Base-by-base conservation (phyloP, 2,888 invertebrate genomes). In the Epistrophella euchroma region DNA sequence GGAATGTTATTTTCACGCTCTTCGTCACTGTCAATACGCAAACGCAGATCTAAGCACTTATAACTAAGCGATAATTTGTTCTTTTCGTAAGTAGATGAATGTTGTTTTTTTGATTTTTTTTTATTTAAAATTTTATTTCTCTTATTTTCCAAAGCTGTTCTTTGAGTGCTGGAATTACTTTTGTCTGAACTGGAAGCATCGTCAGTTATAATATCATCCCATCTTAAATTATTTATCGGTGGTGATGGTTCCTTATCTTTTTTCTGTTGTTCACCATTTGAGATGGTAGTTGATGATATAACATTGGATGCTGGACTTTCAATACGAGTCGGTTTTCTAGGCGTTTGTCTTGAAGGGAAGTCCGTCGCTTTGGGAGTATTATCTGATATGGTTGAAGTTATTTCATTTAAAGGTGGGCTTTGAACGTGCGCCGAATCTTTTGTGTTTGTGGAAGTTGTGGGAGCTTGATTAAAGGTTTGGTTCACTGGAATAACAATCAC, bases 401-500 rank as follows among this genome's bases (percentile, higher is more conserved):
- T 74, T 74, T 83, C 70, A 62, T 50, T 19, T 5, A 60, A 40
- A n/a, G 4, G 52, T 1, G 75, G 55, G n/a, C 52, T 70, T 1
- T 11, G 25, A 9, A 15, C 0, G 17, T 5, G 9, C 10, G 28
- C 0, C 2, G 13, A 4, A 15, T 37, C n/a, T 7, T 11, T 19
- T 43, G 43, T 15, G 22, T 15, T 19, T 10, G 25, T n/a, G n/a
- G 2, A 10, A 13, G 35, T 40, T 0, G 0, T 11, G 17, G 85
- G 73, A 2, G 50, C 68, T 58, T 85, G 85, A n/a, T 85, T 85
- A 13, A 85, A 81, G 1, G 76, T 85, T 25, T 81, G 80, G 32
- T 81, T 85, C 2, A 85, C 75, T 32, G 84, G 84, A 28, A 85
- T 85, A 0, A 85, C 81, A 73, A 85, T 77, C 15, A 85, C 43